Percentiles rank a stretch among this genome's conserved stretches.
Evolutionary conservation across 2,113 vertebrate genomes (phyloP).

Genomic region (Anolis carolinensis): DNA sequence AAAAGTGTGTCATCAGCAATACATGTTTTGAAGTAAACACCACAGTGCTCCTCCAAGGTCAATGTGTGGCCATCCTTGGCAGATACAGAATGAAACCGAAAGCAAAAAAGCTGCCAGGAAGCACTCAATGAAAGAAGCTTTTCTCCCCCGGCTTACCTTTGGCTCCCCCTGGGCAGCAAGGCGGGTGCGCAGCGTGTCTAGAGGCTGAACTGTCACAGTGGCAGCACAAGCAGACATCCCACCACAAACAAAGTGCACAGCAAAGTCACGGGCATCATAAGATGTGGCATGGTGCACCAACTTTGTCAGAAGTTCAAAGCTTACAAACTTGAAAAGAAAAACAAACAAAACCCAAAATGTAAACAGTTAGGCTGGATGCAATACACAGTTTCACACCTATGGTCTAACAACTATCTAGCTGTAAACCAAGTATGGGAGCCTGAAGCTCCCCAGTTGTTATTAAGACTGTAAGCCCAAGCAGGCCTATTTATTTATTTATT

Average conservation of each 20-base stretch:
- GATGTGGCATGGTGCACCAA: conserved; percentile 75
- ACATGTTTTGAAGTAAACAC: neutral
- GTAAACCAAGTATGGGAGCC: no score
- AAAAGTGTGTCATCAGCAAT: no score
- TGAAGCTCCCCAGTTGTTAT: no score
- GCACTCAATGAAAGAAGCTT: fast-evolving
- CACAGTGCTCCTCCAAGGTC: neutral
- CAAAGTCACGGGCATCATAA: conserved; percentile 74
- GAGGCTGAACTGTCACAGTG: conserved; percentile 86
- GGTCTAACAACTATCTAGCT: neutral
- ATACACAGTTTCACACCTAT: neutral
- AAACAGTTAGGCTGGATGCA: neutral
- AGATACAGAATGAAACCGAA: neutral
- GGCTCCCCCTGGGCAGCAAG: conserved; percentile 97
- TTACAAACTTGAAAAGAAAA: conserved; percentile 81
- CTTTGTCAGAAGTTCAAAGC: conserved; percentile 87
- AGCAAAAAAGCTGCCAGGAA: neutral
- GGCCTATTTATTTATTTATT: no score
- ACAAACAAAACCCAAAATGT: neutral
- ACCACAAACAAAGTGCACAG: conserved; percentile 88
- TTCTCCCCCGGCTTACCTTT: conserved; percentile 76
- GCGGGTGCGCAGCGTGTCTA: conserved; percentile 93
- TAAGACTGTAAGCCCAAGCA: no score
- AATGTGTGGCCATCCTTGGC: neutral
- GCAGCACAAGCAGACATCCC: conserved; percentile 87